Evolutionary conservation across 2,113 vertebrate species (phyloP).

Genomic region (Tor tambroides): DNA sequence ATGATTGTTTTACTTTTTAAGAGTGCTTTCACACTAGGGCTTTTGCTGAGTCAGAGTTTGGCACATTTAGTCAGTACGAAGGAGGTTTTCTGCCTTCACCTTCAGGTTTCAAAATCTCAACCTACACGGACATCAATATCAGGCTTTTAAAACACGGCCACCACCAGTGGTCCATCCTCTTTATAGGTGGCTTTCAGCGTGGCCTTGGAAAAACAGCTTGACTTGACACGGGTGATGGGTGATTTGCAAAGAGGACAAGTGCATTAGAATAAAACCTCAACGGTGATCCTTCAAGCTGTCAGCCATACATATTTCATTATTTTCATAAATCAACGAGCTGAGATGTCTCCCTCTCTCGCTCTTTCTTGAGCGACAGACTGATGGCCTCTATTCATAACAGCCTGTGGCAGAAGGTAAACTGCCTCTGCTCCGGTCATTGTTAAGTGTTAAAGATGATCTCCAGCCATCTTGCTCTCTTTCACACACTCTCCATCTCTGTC

Average conservation of each 20-base stretch:
- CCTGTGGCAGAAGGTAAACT: slow-evolving; percentile 50
- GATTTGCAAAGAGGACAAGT: slow-evolving; percentile 98
- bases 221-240: slow-evolving; percentile 92
- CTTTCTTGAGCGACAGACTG: slow-evolving; percentile 49
- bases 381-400: slow-evolving; percentile 54
- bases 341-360: slow-evolving; percentile 73
- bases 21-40: not conserved
- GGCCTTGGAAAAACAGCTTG: slow-evolving; percentile 92
- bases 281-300: slow-evolving; percentile 98
- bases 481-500: slow-evolving; percentile 37
- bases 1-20: no score
- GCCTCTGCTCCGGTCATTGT: slow-evolving; percentile 55
- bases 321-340: slow-evolving; percentile 91
- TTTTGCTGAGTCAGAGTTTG: not conserved
- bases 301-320: slow-evolving; percentile 93
- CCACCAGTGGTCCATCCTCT: slow-evolving; percentile 16
- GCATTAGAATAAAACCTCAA: slow-evolving; percentile 98
- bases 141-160: slow-evolving; percentile 3
- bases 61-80: not conserved
- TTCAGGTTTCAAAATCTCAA: not conserved
- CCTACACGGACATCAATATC: not conserved
- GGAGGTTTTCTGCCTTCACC: no score
- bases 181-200: slow-evolving; percentile 59
- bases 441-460: slow-evolving; percentile 61
- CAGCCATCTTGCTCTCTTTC: slow-evolving; percentile 44